phyloP scores from a whole-genome alignment of 2,888 invertebrate genomes.

The Drosophila austrosaltans region DNA sequence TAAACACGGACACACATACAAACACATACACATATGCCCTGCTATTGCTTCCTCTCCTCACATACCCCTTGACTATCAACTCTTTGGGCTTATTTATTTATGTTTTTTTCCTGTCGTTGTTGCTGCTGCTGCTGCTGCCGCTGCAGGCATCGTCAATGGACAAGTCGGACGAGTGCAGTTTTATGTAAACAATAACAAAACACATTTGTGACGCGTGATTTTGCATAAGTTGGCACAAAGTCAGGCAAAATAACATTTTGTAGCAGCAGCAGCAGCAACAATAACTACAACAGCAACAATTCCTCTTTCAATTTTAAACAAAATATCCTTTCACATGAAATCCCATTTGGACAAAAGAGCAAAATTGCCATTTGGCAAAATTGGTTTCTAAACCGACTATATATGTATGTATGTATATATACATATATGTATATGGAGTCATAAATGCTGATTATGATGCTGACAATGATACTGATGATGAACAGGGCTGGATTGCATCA shows the following conservation, averaged over 20 bases:
- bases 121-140: constrained; percentile 38
- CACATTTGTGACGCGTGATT: constrained; percentile 79
- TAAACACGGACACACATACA: constrained; percentile 20
- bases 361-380: constrained; percentile 31
- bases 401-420: no score
- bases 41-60: not conserved
- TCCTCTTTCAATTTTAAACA: constrained; percentile 25
- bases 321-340: constrained; percentile 39
- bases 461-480: not conserved
- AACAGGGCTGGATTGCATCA: no score
- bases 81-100: constrained; percentile 57
- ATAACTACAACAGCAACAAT: constrained; percentile 36
- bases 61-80: constrained; percentile 10
- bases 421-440: constrained; percentile 14
- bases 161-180: constrained; percentile 59
- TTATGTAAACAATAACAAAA: constrained; percentile 78
- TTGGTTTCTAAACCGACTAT: not conserved
- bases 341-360: constrained; percentile 22
- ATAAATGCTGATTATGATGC: constrained; percentile 22
- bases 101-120: constrained; percentile 39
- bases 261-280: constrained; percentile 23
- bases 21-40: not conserved
- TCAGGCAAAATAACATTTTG: constrained; percentile 22
- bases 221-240: constrained; percentile 73
- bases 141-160: constrained; percentile 26